Percentiles rank a stretch among this genome's conserved stretches.
phyloP scores from a whole-genome alignment of 2,113 vertebrate genomes.

The Neotoma lepida region DNA sequence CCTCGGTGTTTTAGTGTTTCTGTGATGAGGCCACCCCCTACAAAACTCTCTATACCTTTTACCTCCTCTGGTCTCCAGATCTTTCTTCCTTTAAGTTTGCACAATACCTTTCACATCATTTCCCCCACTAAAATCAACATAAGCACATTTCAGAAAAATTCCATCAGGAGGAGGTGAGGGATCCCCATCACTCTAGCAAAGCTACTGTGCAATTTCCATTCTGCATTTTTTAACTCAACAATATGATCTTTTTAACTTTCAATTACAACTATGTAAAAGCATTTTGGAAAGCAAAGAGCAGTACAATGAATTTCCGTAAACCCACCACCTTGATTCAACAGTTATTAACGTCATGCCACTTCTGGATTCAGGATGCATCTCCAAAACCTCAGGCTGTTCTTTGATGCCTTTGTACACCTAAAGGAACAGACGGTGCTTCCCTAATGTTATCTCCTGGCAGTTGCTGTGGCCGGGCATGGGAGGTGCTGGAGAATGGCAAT shows the following conservation, averaged over 20 bases:
- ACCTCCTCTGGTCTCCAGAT: background rate
- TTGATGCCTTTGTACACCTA: background rate
- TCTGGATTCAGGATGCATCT: slow-evolving; percentile 9
- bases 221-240: background rate
- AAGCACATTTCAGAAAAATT: slow-evolving; percentile 24
- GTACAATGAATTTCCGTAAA: background rate
- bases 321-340: background rate
- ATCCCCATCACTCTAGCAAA: background rate
- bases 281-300: slow-evolving; percentile 38
- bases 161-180: background rate
- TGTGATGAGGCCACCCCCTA: background rate
- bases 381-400: background rate
- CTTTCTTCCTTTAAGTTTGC: background rate
- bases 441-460: background rate
- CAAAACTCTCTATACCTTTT: background rate
- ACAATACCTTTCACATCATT: slow-evolving; percentile 7
- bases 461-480: background rate
- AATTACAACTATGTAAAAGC: slow-evolving; percentile 47
- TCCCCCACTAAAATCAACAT: slow-evolving; percentile 44
- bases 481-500: slow-evolving; percentile 4
- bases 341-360: slow-evolving; percentile 14
- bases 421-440: background rate
- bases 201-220: slow-evolving; percentile 28
- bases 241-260: slow-evolving; percentile 47
- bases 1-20: background rate